Evolutionary conservation across 2,888 invertebrate species (phyloP), one percentile per base, ranked within the genome.

Genomic region (Subacronicta megacephala): DNA sequence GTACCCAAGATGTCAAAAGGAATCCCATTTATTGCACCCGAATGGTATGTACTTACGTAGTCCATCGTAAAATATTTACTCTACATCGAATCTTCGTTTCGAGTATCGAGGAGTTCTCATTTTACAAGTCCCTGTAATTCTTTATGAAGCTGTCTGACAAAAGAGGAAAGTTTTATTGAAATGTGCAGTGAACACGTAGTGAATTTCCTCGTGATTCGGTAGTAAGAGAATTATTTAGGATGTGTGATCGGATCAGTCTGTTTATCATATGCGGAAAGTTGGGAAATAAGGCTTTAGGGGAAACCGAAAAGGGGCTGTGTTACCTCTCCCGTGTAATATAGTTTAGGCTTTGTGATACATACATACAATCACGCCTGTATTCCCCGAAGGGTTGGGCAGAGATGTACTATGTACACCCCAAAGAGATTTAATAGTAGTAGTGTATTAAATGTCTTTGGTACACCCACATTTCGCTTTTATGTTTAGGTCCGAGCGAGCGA

Each of bases 31-130:
- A 52, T 56, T 59, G 66, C 46, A 59, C 13, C 41, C 18, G 33
- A 23, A 46, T 47, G 41, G 38, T 47, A 53, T 17, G n/a, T 31
- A 31, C 31, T 31, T 31, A n/a, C 2, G 36, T 20, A 44, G 43
- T 45, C 20, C 35, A 56, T 70, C 70, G 38, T 70, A 66, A 55
- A 71, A 67, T 70, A 60, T 71, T 70, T 57, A 60, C 52, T 47
- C 31, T 50, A 58, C 57, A 47, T 70, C 44, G 61, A 50, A 61
- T 65, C 47, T 50, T 23, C 16, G 31, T 44, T 31, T 47, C 45
- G 36, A 35, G 44, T 41, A 60, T 43, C 57, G 49, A 64, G 37
- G 17, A 53, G 26, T 54, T 57, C 38, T 29, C 40, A 47, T 62
- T 72, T 59, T 56, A 68, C 47, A 56, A 41, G 35, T 13, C 12